Evolutionary conservation across 2,797 vertebrate species (phyloP).

Genomic region (Chaunax sp.): DNA sequence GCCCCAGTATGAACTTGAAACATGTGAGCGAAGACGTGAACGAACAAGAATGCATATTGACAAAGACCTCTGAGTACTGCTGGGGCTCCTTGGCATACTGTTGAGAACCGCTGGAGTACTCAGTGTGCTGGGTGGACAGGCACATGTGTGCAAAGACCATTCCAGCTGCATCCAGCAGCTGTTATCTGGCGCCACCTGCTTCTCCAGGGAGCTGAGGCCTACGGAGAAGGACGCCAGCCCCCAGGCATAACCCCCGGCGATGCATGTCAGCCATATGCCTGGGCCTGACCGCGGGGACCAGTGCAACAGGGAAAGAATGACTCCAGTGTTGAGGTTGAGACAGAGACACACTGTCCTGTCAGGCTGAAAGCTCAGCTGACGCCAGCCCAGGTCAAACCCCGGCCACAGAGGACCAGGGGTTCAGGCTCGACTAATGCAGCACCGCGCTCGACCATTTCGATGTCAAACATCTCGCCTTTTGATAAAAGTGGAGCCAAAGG

Average conservation of each 20-base stretch:
- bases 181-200: slow-evolving; percentile 63
- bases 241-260: slow-evolving; percentile 67
- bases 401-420: slow-evolving; percentile 33
- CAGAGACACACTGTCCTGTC: slow-evolving; percentile 41
- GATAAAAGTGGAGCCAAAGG: slow-evolving; percentile 53
- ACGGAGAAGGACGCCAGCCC: slow-evolving; percentile 43
- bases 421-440: neutral
- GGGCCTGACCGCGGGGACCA: slow-evolving; percentile 52
- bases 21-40: slow-evolving; percentile 19
- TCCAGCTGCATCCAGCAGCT: slow-evolving; percentile 54
- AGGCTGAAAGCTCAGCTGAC: slow-evolving; percentile 41
- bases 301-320: slow-evolving; percentile 42
- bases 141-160: slow-evolving; percentile 19
- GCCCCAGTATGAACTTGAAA: slow-evolving; percentile 16
- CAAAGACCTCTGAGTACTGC: slow-evolving; percentile 2
- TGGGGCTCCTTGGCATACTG: neutral
- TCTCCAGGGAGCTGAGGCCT: slow-evolving; percentile 53
- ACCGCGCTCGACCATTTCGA: slow-evolving; percentile 6
- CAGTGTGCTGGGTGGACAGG: neutral
- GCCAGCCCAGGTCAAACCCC: slow-evolving; percentile 55
- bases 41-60: neutral
- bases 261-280: slow-evolving; percentile 64
- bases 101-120: slow-evolving; percentile 8
- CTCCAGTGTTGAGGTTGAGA: slow-evolving; percentile 53
- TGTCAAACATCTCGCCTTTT: slow-evolving; percentile 45